Conservation (phyloP, 2,113 vertebrate genomes). For the Salvelinus alpinus region DNA sequence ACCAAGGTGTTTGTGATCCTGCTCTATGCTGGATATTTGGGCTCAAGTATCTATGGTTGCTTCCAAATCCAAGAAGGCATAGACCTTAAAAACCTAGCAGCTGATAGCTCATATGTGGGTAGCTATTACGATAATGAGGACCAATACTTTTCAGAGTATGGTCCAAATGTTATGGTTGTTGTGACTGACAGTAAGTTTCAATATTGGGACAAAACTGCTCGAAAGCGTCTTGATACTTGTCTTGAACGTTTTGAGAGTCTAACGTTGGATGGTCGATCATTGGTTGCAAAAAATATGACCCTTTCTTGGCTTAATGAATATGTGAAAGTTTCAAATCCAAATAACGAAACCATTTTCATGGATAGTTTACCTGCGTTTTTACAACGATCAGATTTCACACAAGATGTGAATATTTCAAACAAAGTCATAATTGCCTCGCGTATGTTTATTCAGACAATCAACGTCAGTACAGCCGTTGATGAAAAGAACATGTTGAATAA, state of each 20-base stretch:
- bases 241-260: constrained; percentile 56
- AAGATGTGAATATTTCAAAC: constrained; percentile 57
- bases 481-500: too few species aligned
- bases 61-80: constrained; percentile 62
- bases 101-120: constrained; percentile 58
- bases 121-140: constrained; percentile 68
- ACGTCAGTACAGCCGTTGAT: too few species aligned
- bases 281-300: constrained; percentile 32
- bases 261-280: background rate
- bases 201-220: constrained; percentile 66
- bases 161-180: constrained; percentile 67
- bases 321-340: constrained; percentile 41
- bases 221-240: constrained; percentile 46
- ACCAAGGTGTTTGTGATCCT: constrained; percentile 52
- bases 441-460: constrained; percentile 51
- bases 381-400: constrained; percentile 31
- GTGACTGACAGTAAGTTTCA: constrained; percentile 52
- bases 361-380: constrained; percentile 52
- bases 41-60: constrained; percentile 66
- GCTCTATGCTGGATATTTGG: constrained; percentile 55
- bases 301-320: constrained; percentile 65
- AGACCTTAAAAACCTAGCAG: constrained; percentile 64
- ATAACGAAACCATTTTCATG: constrained; percentile 41
- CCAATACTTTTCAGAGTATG: constrained; percentile 62
- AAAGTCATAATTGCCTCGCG: constrained; percentile 49